Percentiles rank a stretch among this genome's conserved stretches.
These are phyloP conservation scores for Spongia lamella DNA, from an alignment of 37 sponge, comb jelly and placozoan species.

Conservation along the genomic window DNA sequence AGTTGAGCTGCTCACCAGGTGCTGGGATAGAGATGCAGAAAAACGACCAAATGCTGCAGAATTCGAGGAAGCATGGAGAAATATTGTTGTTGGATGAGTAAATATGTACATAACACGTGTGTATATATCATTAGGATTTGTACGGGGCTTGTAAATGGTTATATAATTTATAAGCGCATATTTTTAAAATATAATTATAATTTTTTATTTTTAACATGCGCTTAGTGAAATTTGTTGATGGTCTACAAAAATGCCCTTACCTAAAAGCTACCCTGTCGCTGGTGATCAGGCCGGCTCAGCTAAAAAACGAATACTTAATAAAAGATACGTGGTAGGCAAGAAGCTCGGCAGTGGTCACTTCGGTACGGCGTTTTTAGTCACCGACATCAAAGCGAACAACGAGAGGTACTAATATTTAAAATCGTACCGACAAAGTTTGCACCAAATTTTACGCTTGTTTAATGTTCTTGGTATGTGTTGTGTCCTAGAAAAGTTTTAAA, in stretches of 20 bases:
- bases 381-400: conserved; percentile 52
- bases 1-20: conserved; percentile 22
- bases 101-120: too few relatives aligned
- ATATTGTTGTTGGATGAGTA: neutral
- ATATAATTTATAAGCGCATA: too few relatives aligned
- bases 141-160: too few relatives aligned
- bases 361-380: conserved; percentile 72
- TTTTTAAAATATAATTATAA: too few relatives aligned
- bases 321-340: conserved; percentile 58
- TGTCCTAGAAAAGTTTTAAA: conserved; percentile 81
- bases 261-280: too few relatives aligned
- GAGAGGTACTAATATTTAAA: conserved; percentile 59
- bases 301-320: conserved; percentile 26
- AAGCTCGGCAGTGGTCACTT: conserved; percentile 82
- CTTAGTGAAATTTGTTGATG: too few relatives aligned
- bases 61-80: conserved; percentile 17
- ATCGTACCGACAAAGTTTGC: too few relatives aligned
- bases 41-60: conserved; percentile 26
- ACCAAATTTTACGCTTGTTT: too few relatives aligned
- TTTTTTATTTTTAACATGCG: too few relatives aligned
- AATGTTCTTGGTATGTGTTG: too few relatives aligned
- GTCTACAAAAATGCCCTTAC: too few relatives aligned
- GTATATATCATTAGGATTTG: too few relatives aligned
- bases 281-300: neutral
- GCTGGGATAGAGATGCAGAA: conserved; percentile 26